Conservation (phyloP, 1,140 invertebrate species). For the Meloidogyne exigua region DNA sequence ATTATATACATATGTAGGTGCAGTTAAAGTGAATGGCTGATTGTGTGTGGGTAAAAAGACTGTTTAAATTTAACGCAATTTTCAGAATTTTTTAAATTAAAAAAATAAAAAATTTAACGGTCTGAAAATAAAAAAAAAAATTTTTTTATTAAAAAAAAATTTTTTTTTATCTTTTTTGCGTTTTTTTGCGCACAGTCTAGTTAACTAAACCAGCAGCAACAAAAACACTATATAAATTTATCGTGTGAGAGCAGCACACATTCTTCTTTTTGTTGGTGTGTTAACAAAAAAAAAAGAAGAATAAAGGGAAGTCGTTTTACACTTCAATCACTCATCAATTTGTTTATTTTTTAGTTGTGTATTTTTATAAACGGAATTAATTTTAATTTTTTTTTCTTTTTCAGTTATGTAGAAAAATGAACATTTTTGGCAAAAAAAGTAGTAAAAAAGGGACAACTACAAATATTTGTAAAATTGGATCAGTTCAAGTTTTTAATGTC, state of each 20-base stretch:
- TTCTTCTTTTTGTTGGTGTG: background rate
- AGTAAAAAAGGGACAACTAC: constrained; percentile 19
- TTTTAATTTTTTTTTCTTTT: background rate
- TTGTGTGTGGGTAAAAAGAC: too few relatives aligned
- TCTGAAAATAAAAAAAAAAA: too few relatives aligned
- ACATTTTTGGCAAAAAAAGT: constrained; percentile 31
- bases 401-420: constrained; percentile 16
- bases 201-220: background rate
- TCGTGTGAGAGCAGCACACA: background rate
- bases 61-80: too few relatives aligned
- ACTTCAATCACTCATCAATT: background rate
- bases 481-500: constrained; percentile 40
- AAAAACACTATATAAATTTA: background rate
- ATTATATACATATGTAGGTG: too few relatives aligned
- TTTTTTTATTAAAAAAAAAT: background rate
- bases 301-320: background rate
- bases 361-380: background rate
- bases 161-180: background rate
- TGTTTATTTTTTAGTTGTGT: background rate
- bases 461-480: background rate
- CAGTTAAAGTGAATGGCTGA: too few relatives aligned
- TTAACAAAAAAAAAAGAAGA: background rate
- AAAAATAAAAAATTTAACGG: too few relatives aligned
- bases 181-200: background rate
- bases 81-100: too few relatives aligned